phyloP scores from a whole-genome alignment of 2,113 vertebrate species.

The Osmerus eperlanus region DNA sequence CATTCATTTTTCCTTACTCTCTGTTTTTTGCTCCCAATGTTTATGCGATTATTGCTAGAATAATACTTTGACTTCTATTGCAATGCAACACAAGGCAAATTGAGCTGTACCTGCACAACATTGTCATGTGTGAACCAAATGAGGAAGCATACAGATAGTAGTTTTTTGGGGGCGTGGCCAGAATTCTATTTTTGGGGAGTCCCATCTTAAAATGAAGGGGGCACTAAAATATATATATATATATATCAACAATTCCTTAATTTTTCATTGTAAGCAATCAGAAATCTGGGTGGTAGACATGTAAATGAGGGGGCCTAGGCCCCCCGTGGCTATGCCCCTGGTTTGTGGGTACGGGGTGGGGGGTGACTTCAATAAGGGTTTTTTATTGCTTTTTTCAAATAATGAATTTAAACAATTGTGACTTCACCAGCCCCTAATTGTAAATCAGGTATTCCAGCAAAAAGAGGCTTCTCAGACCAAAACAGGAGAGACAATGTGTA shows the following conservation, averaged over 20 bases:
- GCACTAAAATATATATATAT: too few relatives aligned
- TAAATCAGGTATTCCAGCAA: slow-evolving; percentile 6
- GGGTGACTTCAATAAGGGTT: too few relatives aligned
- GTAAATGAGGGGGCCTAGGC: too few relatives aligned
- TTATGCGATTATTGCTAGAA: background rate
- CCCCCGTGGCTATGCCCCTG: too few relatives aligned
- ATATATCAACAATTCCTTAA: too few relatives aligned
- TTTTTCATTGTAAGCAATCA: too few relatives aligned
- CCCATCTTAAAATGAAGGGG: too few relatives aligned
- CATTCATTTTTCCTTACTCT: too few relatives aligned
- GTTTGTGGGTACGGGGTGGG: too few relatives aligned
- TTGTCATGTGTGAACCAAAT: background rate
- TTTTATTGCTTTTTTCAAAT: background rate
- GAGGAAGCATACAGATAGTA: background rate
- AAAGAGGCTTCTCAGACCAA: slow-evolving; percentile 2
- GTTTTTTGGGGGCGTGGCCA: too few relatives aligned
- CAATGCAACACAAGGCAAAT: background rate
- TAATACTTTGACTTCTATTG: background rate
- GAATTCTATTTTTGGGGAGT: too few relatives aligned
- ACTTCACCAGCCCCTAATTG: background rate
- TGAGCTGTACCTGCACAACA: background rate
- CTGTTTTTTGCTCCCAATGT: background rate
- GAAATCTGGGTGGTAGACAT: too few relatives aligned
- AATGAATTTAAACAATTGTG: background rate
- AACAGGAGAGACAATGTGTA: background rate